These are phyloP conservation scores for Trematomus loennbergii DNA, from an alignment of 2,113 vertebrate species.

Conservation along the genomic window DNA sequence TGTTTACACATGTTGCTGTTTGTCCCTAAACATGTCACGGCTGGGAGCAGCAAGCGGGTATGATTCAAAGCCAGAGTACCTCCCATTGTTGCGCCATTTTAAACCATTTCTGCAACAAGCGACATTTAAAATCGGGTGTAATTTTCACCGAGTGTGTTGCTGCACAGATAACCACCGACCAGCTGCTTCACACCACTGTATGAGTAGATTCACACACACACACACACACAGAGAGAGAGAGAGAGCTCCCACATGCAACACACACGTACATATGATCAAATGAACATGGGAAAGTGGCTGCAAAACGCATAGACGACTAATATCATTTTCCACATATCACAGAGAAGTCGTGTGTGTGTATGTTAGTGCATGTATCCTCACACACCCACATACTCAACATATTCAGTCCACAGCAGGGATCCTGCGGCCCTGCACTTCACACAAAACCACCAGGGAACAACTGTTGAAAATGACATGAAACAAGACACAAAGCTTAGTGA, in stretches of 20 bases:
- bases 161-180: conserved; percentile 63
- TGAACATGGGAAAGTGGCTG: conserved; percentile 12
- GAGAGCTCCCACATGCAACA: conserved; percentile 26
- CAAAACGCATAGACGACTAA: conserved; percentile 3
- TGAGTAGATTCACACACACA: conserved; percentile 41
- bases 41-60: conserved; percentile 47
- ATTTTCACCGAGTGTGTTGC: conserved; percentile 52
- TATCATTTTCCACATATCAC: conserved; percentile 12
- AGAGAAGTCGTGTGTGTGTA: conserved; percentile 2
- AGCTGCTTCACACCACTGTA: conserved; percentile 69
- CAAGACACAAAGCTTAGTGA: conserved; percentile 46
- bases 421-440: conserved; percentile 34
- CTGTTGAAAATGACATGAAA: conserved; percentile 63
- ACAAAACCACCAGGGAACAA: conserved; percentile 44
- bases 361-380: conserved; percentile 22
- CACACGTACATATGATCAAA: conserved; percentile 33
- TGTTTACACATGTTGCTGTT: conserved; percentile 37
- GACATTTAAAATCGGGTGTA: conserved; percentile 62
- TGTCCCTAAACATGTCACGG: conserved; percentile 59
- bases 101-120: conserved; percentile 63
- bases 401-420: conserved; percentile 49
- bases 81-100: conserved; percentile 78
- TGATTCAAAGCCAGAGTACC: conserved; percentile 53
- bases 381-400: conserved; percentile 53
- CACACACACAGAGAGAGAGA: conserved; percentile 16